phyloP scores from a whole-genome alignment of 2,113 vertebrate species.

The Camelus bactrianus region DNA sequence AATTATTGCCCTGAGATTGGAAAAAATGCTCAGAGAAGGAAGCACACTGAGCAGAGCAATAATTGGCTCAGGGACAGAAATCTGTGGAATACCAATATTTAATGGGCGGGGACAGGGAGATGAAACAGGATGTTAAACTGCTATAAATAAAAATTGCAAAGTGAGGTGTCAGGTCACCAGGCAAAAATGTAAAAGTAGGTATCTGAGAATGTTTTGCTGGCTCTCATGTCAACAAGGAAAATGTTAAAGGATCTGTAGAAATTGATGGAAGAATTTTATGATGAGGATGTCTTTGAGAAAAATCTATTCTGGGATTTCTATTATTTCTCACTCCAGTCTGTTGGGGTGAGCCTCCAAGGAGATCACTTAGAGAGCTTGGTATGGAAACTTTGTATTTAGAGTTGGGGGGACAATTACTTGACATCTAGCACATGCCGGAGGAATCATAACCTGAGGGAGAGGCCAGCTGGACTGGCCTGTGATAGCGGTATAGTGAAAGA shows the following conservation, averaged over 20 bases:
- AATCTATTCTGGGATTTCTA: neutral
- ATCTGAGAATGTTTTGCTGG: neutral
- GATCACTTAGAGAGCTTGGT: neutral
- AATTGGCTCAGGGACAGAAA: constrained; percentile 56
- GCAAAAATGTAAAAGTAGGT: neutral
- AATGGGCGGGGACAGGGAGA: neutral
- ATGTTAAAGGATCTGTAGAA: neutral
- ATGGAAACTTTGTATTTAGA: neutral
- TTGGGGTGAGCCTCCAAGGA: neutral
- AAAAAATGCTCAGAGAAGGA: neutral
- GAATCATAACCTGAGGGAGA: neutral
- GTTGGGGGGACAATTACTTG: neutral
- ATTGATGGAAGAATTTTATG: constrained; percentile 20
- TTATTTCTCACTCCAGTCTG: neutral
- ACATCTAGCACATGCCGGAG: neutral
- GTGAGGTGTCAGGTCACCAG: neutral
- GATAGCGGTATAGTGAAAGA: neutral
- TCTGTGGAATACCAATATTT: neutral
- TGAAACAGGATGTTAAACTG: constrained; percentile 9
- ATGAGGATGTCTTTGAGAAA: neutral
- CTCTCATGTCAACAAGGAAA: neutral
- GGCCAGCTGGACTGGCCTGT: too few species aligned
- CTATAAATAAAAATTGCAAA: neutral
- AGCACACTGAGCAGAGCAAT: constrained; percentile 5
- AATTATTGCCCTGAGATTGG: neutral